A percentile compares a stretch with the other conserved stretches of the same genome.
Evolutionary conservation across 35 echinoderm and acorn worm species (phyloP).

Genomic region (Ptychodera flava): DNA sequence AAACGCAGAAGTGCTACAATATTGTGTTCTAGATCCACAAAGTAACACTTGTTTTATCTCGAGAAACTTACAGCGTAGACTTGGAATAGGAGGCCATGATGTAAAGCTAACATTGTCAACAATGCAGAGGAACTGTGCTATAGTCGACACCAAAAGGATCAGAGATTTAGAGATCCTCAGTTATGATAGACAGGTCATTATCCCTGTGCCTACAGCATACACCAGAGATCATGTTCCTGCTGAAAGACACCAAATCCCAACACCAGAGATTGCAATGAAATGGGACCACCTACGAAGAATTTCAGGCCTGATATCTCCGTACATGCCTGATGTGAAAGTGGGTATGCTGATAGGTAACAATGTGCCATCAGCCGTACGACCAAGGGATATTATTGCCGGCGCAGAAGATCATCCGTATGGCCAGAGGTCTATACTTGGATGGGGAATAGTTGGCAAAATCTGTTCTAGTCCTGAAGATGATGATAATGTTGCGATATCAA

Average conservation of each 20-base stretch:
- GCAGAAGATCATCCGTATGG: slow-evolving; percentile 43
- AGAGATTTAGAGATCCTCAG: neutral
- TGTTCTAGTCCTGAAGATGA: neutral
- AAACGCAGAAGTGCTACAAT: neutral
- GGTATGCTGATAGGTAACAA: slow-evolving; percentile 1
- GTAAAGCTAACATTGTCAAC: neutral
- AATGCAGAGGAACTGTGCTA: neutral
- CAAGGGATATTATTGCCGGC: slow-evolving; percentile 28
- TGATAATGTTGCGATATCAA: neutral
- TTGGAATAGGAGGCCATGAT: neutral
- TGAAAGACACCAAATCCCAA: slow-evolving; percentile 3
- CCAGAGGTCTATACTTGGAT: slow-evolving; percentile 27
- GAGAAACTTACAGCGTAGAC: neutral
- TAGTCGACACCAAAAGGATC: neutral
- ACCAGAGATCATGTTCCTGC: neutral
- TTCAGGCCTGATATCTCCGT: neutral
- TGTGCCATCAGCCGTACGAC: slow-evolving; percentile 8
- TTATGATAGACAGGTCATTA: neutral
- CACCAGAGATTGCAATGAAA: neutral
- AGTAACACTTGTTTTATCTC: slow-evolving; percentile 5
- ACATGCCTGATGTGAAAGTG: neutral
- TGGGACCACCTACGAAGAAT: neutral
- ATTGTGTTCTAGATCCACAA: slow-evolving; percentile 8
- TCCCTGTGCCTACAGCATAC: neutral
- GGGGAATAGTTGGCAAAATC: slow-evolving; percentile 33